A percentile compares a stretch with the other conserved stretches of the same genome.
These are phyloP conservation scores for Sesia apiformis DNA, from an alignment of 2,888 invertebrate species.

Conservation along the genomic window DNA sequence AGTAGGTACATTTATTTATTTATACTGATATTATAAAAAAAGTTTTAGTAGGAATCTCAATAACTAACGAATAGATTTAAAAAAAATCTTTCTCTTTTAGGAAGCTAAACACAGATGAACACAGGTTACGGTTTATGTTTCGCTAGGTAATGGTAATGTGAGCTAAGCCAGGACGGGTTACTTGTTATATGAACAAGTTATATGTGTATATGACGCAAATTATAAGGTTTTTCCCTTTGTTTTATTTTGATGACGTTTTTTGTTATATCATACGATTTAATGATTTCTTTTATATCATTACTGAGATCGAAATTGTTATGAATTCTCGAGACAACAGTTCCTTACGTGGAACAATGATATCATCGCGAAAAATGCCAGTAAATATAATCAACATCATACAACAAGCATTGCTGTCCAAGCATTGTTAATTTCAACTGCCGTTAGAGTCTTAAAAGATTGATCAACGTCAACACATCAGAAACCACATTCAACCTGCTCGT, in stretches of 20 bases:
- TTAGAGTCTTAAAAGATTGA: neutral
- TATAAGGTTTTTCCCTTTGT: too few species aligned
- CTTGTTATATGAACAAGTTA: neutral
- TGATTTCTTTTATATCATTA: too few species aligned
- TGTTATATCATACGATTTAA: too few species aligned
- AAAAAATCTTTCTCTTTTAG: neutral
- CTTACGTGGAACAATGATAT: slow-evolving; percentile 18
- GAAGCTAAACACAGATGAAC: neutral
- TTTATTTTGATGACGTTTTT: too few species aligned
- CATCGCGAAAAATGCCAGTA: slow-evolving; percentile 26
- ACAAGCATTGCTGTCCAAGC: neutral
- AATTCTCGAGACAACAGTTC: neutral
- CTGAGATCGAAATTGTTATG: neutral
- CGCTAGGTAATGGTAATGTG: neutral
- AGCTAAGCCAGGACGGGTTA: neutral
- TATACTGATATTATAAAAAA: too few species aligned
- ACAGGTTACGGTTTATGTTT: neutral
- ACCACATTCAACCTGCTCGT: neutral
- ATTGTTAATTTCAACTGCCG: neutral
- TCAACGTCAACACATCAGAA: neutral
- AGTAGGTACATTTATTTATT: too few species aligned
- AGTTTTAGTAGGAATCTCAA: neutral
- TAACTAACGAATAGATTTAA: neutral
- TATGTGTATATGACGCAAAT: too few species aligned
- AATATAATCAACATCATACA: slow-evolving; percentile 11